phyloP scores from a whole-genome alignment of 2,113 vertebrate species.

The Gymnobelideus leadbeateri region DNA sequence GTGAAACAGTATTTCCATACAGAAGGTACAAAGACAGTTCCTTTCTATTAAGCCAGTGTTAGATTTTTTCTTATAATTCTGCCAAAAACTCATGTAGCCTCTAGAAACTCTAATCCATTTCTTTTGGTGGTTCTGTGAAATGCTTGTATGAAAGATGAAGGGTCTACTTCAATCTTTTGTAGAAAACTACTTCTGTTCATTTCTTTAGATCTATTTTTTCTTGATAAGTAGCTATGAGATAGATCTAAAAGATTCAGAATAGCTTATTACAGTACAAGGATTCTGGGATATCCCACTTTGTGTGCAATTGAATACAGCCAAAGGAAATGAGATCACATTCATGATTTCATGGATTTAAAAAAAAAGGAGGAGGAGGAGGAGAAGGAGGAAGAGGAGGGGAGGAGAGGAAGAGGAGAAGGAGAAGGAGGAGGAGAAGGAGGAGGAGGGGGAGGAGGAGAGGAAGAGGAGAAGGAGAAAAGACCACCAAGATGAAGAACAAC shows the following conservation, averaged over 20 bases:
- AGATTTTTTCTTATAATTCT: slow-evolving; percentile 9
- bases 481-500: too few species aligned
- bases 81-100: background rate
- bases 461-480: too few species aligned
- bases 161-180: background rate
- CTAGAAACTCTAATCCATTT: background rate
- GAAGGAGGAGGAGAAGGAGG: too few species aligned
- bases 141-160: background rate
- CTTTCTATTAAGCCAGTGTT: slow-evolving; percentile 18
- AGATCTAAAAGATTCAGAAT: background rate
- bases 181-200: background rate
- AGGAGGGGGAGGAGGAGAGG: too few species aligned
- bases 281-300: background rate
- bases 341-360: background rate
- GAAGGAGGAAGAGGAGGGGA: too few species aligned
- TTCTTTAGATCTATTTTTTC: background rate
- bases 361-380: too few species aligned
- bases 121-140: background rate
- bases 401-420: too few species aligned
- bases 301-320: background rate
- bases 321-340: background rate
- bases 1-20: background rate
- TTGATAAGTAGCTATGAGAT: background rate
- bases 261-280: background rate
- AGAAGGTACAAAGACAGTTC: background rate